Evolutionary conservation across 2,797 vertebrate species (phyloP).

Genomic region (Leptoclinus maculatus): DNA sequence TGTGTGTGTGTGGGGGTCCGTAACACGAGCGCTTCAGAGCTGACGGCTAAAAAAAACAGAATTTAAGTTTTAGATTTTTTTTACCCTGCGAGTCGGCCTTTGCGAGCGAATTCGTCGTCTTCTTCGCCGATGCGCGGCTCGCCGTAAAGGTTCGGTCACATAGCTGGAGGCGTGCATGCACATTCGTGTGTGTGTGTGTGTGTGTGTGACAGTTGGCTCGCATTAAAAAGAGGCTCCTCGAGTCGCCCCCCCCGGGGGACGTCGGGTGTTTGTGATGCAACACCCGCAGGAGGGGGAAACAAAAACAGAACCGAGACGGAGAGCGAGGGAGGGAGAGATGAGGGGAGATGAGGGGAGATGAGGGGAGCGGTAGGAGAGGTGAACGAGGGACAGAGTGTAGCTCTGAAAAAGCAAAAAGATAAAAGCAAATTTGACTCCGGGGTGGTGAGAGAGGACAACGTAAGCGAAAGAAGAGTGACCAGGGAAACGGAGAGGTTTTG

Average conservation of each 20-base stretch:
- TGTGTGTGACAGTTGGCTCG: slow-evolving; percentile 53
- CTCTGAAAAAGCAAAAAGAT: too few relatives aligned
- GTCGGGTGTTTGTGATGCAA: slow-evolving; percentile 49
- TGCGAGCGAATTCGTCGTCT: background rate
- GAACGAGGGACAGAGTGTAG: slow-evolving; percentile 27
- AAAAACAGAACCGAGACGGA: slow-evolving; percentile 33
- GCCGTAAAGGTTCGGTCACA: slow-evolving; percentile 43
- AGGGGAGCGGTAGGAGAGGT: slow-evolving; percentile 28
- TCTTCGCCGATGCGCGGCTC: slow-evolving; percentile 8
- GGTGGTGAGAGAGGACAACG: background rate
- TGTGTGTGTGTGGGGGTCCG: background rate
- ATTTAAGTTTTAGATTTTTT: slow-evolving; percentile 11
- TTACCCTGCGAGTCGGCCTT: slow-evolving; percentile 5
- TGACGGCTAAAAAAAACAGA: background rate
- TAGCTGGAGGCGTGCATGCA: slow-evolving; percentile 42
- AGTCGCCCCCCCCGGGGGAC: slow-evolving; percentile 46
- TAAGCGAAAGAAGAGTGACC: slow-evolving; percentile 17
- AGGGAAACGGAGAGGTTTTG: slow-evolving; percentile 24
- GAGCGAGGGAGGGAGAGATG: background rate
- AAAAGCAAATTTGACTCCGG: slow-evolving; percentile 20
- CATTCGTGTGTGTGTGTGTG: slow-evolving; percentile 12
- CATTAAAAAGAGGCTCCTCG: slow-evolving; percentile 53
- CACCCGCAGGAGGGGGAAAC: slow-evolving; percentile 44
- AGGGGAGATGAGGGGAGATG: slow-evolving; percentile 7
- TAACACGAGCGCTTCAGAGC: slow-evolving; percentile 11